Evolutionary conservation across 2,113 vertebrate species (phyloP), one percentile per base, ranked within the genome.

Genomic region (Gopherus evgoodei): DNA sequence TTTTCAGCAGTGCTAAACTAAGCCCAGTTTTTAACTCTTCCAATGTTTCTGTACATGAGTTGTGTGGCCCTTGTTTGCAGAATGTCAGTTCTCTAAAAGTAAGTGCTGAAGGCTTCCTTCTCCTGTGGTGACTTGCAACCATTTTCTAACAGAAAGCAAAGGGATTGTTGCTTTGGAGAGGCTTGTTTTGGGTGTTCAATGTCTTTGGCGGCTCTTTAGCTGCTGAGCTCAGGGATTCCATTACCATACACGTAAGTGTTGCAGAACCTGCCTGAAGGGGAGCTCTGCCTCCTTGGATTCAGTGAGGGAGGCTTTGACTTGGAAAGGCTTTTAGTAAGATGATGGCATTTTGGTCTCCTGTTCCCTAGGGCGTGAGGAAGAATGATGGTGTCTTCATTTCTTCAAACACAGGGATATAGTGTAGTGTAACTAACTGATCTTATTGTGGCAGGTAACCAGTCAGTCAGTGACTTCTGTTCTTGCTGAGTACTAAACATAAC

Each of bases 201-300:
- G 38, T 50, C 17, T 50, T 59, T 80, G 86, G 44, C 56, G 53
- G 84, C 79, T 44, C 62, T 69, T 29, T 88, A 44, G 38, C 84
- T 91, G 76, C 89, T 80, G 83, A 50, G 81, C 91, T 92, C 91
- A 94, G 84, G 90, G 81, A 86, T 90, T 49, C 19, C 53, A 86
- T 81, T 62, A 81, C 57, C 35, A 42, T 88, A 78, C 72, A 80
- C 47, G 59, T 75, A 81, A 76, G 54, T 87, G 84, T 84, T 82
- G n/a, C 8, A 62, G 86, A 31, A 76, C 17, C 62, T 57, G 49
- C 11, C 21, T 47, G 76, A 80, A 83, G 62, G 14, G 49, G 44
- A 49, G 81, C 50, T 24, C n/a, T 47, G 9, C 35, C 52, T 88
- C 14, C 57, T 27, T 47, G 62, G 72, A 44, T 38, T 11, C 38